A percentile compares a stretch with the other conserved stretches of the same genome.
phyloP scores from a whole-genome alignment of 2,888 invertebrate species.

The Kuschelorhynchus macadamiae region DNA sequence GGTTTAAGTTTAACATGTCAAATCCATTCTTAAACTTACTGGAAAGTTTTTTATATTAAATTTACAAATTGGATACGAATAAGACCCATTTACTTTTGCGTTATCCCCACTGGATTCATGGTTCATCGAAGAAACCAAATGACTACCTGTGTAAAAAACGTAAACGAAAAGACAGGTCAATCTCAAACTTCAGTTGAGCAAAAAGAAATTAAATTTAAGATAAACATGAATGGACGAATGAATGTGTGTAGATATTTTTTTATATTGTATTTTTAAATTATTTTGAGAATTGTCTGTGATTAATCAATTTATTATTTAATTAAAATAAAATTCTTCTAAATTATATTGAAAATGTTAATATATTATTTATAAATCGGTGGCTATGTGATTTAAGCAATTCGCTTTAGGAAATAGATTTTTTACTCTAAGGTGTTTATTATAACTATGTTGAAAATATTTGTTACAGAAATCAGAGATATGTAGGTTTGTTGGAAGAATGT shows the following conservation, averaged over 20 bases:
- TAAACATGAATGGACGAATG: constrained; percentile 52
- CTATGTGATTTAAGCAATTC: constrained; percentile 31
- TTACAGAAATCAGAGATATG: constrained; percentile 10
- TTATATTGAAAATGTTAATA: constrained; percentile 44
- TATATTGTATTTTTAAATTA: constrained; percentile 65
- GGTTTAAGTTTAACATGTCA: too few relatives aligned
- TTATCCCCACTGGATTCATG: too few relatives aligned
- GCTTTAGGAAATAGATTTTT: constrained; percentile 32
- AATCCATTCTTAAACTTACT: too few relatives aligned
- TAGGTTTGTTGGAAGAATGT: constrained; percentile 15
- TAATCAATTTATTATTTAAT: constrained; percentile 68
- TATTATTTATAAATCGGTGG: constrained; percentile 40
- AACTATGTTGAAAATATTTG: constrained; percentile 20
- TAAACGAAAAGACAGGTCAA: too few relatives aligned
- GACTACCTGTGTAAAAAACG: too few relatives aligned
- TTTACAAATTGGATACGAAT: too few relatives aligned
- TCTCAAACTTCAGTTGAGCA: too few relatives aligned
- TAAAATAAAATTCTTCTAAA: constrained; percentile 57
- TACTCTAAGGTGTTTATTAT: constrained; percentile 8
- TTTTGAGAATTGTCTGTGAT: constrained; percentile 70
- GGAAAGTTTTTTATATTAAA: too few relatives aligned
- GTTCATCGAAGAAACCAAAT: too few relatives aligned
- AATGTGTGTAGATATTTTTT: constrained; percentile 59
- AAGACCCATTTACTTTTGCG: too few relatives aligned
- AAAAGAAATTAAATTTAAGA: background rate